These are phyloP conservation scores for Camptogramma bilineatum DNA, from an alignment of 2,888 invertebrate species.

Conservation along the genomic window DNA sequence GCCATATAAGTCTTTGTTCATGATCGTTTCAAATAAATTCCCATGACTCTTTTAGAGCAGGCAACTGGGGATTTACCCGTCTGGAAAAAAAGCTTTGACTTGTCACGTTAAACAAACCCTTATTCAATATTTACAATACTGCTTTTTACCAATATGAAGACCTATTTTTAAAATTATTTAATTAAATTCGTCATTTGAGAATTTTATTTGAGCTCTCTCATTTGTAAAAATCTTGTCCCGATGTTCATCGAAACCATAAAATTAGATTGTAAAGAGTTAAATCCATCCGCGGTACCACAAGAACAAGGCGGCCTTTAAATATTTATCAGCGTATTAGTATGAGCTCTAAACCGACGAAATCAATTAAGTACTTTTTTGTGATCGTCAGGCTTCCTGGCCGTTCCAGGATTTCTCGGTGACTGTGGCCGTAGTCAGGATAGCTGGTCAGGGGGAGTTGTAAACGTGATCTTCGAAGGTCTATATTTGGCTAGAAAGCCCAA, in stretches of 20 bases:
- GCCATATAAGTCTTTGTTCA: neutral
- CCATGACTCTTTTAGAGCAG: neutral
- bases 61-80: neutral
- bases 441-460: neutral
- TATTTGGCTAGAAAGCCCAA: too few species aligned
- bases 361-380: constrained; percentile 74
- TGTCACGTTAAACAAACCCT: neutral
- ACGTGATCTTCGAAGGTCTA: neutral
- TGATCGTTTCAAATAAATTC: neutral
- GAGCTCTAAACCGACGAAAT: constrained; percentile 79
- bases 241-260: constrained; percentile 59
- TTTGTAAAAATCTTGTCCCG: constrained; percentile 17
- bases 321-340: constrained; percentile 81
- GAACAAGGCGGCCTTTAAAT: constrained; percentile 71
- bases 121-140: neutral
- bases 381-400: constrained; percentile 64
- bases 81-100: neutral
- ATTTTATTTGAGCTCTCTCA: too few species aligned
- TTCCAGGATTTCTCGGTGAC: constrained; percentile 59
- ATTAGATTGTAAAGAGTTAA: constrained; percentile 63
- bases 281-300: constrained; percentile 69
- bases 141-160: neutral
- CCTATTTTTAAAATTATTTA: neutral
- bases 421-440: constrained; percentile 19
- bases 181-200: too few species aligned